Evolutionary conservation across 2,888 invertebrate species (phyloP).

Genomic region (Spodoptera picta): DNA sequence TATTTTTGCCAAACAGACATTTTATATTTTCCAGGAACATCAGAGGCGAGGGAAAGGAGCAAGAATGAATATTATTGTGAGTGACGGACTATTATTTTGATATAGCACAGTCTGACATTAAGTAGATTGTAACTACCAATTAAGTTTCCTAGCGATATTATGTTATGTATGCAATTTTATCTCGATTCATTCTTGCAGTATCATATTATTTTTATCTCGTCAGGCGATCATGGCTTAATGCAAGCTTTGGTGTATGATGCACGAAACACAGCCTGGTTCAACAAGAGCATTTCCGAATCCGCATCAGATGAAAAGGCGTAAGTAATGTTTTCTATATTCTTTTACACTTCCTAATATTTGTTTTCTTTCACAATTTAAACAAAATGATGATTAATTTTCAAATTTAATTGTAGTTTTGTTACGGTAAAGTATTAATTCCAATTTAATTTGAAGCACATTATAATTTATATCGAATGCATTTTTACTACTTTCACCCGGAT

Average conservation of each 20-base stretch:
- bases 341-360: background rate
- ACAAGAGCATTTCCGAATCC: slow-evolving; percentile 92
- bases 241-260: slow-evolving; percentile 96
- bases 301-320: slow-evolving; percentile 91
- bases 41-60: slow-evolving; percentile 77
- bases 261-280: slow-evolving; percentile 95
- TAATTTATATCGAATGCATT: slow-evolving; percentile 69
- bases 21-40: slow-evolving; percentile 69
- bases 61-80: slow-evolving; percentile 88
- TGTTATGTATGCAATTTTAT: no score
- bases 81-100: slow-evolving; percentile 58
- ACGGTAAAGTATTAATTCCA: background rate
- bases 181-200: no score
- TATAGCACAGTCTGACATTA: no score
- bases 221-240: slow-evolving; percentile 94
- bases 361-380: background rate
- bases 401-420: no score
- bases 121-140: no score
- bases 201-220: slow-evolving; percentile 3
- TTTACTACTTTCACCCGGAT: slow-evolving; percentile 86
- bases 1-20: slow-evolving; percentile 1
- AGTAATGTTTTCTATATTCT: slow-evolving; percentile 58
- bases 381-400: background rate
- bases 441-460: slow-evolving; percentile 12
- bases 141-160: no score